Conservation (phyloP, 2,797 vertebrate species). For the Karalla daura region DNA sequence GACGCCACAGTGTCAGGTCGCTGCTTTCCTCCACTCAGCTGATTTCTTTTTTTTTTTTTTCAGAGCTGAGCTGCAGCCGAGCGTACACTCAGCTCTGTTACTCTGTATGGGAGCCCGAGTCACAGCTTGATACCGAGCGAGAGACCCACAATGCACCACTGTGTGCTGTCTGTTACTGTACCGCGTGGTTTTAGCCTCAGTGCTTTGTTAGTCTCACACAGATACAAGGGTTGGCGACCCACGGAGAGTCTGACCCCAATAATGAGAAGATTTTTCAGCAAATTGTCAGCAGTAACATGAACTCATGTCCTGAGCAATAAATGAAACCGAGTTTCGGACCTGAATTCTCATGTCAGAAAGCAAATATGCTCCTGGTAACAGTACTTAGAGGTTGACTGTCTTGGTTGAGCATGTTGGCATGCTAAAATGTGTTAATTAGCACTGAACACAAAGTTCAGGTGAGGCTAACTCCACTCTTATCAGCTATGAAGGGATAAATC, state of each 20-base stretch:
- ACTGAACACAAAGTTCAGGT: neutral
- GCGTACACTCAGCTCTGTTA: constrained; percentile 38
- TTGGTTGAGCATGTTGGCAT: neutral
- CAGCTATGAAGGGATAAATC: too few species aligned
- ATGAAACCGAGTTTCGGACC: neutral
- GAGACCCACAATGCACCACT: constrained; percentile 23
- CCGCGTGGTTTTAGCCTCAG: constrained; percentile 6
- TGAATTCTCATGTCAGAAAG: neutral
- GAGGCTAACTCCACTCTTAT: too few species aligned
- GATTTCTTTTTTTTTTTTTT: too few species aligned
- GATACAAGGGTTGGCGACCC: neutral
- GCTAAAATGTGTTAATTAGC: neutral
- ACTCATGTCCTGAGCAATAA: neutral
- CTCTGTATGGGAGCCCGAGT: constrained; percentile 30
- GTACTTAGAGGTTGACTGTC: neutral
- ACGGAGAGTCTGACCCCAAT: neutral
- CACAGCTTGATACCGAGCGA: constrained; percentile 1
- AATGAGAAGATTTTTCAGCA: neutral
- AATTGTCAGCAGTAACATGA: neutral
- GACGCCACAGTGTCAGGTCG: constrained; percentile 51
- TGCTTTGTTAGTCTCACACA: constrained; percentile 17
- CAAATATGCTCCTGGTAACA: neutral
- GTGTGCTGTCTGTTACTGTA: constrained; percentile 10
- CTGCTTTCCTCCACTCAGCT: constrained; percentile 69
- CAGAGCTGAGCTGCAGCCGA: constrained; percentile 38